These are phyloP conservation scores for Sebastes reedi DNA, from an alignment of 2,797 vertebrate species.

Conservation along the genomic window DNA sequence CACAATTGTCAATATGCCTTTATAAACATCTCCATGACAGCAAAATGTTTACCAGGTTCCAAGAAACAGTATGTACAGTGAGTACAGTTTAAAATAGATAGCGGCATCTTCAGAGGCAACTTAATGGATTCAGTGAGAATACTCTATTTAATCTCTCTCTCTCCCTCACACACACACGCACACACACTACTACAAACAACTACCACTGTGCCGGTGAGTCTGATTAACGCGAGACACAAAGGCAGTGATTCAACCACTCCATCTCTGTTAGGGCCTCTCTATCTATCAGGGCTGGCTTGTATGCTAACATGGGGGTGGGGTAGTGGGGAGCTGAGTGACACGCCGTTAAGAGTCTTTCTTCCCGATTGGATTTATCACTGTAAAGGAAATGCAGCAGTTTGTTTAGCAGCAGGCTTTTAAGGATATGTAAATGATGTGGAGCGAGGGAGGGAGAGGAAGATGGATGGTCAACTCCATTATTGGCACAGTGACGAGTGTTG, in stretches of 20 bases:
- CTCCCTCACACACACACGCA: not conserved
- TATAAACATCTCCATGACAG: not conserved
- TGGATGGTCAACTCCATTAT: constrained; percentile 60
- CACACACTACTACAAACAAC: constrained; percentile 9
- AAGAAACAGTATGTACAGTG: not conserved
- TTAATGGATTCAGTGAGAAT: constrained; percentile 26
- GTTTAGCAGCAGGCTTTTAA: constrained; percentile 70
- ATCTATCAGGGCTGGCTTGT: constrained; percentile 65
- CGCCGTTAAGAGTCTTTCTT: constrained; percentile 64
- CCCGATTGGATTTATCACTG: constrained; percentile 63
- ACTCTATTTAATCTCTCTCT: constrained; percentile 14
- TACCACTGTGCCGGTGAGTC: constrained; percentile 21
- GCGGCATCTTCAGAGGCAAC: not conserved
- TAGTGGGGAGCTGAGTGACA: constrained; percentile 36
- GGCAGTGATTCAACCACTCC: constrained; percentile 58
- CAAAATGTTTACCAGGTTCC: not conserved
- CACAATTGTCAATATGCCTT: not conserved
- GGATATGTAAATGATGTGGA: constrained; percentile 65
- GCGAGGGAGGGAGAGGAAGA: constrained; percentile 14
- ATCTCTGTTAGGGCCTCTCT: constrained; percentile 62
- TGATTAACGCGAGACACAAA: constrained; percentile 69
- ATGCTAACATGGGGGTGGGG: constrained; percentile 50
- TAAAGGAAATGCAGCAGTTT: constrained; percentile 58
- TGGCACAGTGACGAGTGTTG: constrained; percentile 31
- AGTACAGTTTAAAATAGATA: not conserved